phyloP scores from a whole-genome alignment of 2,113 vertebrate species.

The Telmatochromis bifrenatus region DNA sequence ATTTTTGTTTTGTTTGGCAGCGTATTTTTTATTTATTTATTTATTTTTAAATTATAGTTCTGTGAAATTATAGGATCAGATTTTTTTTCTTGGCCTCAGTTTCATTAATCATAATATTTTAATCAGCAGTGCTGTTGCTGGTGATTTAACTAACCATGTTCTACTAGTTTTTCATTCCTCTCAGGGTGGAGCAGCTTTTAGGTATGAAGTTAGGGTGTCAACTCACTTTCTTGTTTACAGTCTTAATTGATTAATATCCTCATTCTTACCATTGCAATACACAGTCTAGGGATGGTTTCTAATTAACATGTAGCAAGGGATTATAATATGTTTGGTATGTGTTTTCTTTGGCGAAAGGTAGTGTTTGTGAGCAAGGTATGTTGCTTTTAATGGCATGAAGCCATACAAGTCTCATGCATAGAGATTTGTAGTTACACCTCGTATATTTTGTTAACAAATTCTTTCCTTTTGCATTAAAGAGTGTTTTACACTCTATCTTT shows the following conservation, averaged over 20 bases:
- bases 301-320: neutral
- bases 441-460: neutral
- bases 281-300: neutral
- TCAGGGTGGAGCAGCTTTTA: conserved; percentile 17
- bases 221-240: neutral
- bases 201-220: conserved; percentile 32
- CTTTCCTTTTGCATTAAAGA: neutral
- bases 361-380: neutral
- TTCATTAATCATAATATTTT: neutral
- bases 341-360: neutral
- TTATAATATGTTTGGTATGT: neutral
- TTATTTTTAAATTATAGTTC: neutral
- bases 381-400: neutral
- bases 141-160: neutral
- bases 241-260: neutral
- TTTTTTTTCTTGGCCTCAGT: neutral
- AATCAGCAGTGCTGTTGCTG: neutral
- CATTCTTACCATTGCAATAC: neutral
- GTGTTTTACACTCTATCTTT: neutral
- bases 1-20: neutral
- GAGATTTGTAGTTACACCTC: neutral
- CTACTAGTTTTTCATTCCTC: neutral
- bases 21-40: too few relatives aligned
- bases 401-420: neutral
- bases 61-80: neutral